Conservation (phyloP, 2,888 invertebrate species). For the Athalia rosae region DNA sequence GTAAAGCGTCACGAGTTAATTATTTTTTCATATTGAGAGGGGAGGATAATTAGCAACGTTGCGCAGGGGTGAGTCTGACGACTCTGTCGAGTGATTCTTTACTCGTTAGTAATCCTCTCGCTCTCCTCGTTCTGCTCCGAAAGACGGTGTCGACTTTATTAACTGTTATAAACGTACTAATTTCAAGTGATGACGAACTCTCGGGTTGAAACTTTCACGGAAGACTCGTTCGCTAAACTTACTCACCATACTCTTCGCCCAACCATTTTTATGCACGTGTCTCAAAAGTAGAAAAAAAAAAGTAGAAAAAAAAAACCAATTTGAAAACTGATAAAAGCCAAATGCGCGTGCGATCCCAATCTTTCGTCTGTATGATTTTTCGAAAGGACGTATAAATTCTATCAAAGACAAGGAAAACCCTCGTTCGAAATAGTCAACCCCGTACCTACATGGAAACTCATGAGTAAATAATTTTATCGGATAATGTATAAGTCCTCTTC, state of each 20-base stretch:
- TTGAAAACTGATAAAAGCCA: too few species aligned
- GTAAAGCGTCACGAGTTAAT: not conserved
- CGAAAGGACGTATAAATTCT: too few species aligned
- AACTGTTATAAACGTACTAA: conserved; percentile 12
- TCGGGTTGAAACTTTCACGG: conserved; percentile 11
- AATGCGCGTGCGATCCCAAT: too few species aligned
- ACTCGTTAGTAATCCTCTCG: conserved; percentile 22
- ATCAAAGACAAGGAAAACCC: too few species aligned
- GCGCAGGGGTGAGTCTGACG: conserved; percentile 19
- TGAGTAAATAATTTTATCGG: not conserved
- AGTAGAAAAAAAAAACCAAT: too few species aligned
- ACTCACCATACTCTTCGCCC: not conserved
- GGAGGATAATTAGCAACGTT: conserved; percentile 15
- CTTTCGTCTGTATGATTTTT: too few species aligned
- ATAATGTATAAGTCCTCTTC: conserved; percentile 2
- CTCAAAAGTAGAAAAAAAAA: too few species aligned
- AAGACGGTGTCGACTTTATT: conserved; percentile 26
- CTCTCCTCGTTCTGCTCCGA: conserved; percentile 12
- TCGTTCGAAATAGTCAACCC: too few species aligned
- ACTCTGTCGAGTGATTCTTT: conserved; percentile 35
- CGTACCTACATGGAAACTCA: too few species aligned
- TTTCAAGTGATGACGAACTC: conserved; percentile 6
- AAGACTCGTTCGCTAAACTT: conserved; percentile 12
- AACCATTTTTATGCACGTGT: too few species aligned
- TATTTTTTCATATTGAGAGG: conserved; percentile 10